Base-by-base conservation (phyloP, 2,888 invertebrate species). In the Argyresthia albistria region DNA sequence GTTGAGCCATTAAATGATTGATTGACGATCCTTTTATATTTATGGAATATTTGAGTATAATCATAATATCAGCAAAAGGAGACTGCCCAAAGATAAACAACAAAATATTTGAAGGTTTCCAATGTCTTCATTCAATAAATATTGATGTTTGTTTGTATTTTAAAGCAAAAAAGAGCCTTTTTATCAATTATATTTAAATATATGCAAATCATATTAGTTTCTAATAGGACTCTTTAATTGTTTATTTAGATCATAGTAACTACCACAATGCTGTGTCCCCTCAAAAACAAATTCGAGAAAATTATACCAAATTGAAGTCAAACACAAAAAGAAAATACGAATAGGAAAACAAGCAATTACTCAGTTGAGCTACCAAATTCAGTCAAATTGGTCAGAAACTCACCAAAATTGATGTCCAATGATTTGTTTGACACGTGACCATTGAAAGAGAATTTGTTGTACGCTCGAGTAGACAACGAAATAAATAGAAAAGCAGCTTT, bases 351-450 rank as follows among this genome's bases (percentile, higher is more conserved):
- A 35, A 46, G n/a, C 46, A 37, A 43, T 43, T 51, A 43, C 14
- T 15, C 46, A 51, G 45, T 36, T n/a, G 45, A 51, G 12, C 4
- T 10, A 35, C 35, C 35, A 12, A 51, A 51, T 36, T 46, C 43
- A 25, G 11, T 15, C 9, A 51, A 50, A 50, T 50, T 50, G 43
- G 16, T 25, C 43, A 50, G 25, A 25, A 25, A 25, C 25, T 6
- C 25, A 25, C n/a, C 43, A 7, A 48, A 43, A 43, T 50, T 50
- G 50, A 16, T 42, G 35, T 8, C 12, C 52, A 39, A 35, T 47
- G 12, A 47, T 52, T 52, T 35, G 25, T 46, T 42, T 52, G 52
- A 46, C 52, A 52, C 52, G 52, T 47, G 52, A 43, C 51, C 45
- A 43, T 42, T 50, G 39, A 42, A 50, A 50, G 42, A 42, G 16